Base-by-base conservation (phyloP, 2,113 vertebrate genomes). In the Mesocricetus auratus region DNA sequence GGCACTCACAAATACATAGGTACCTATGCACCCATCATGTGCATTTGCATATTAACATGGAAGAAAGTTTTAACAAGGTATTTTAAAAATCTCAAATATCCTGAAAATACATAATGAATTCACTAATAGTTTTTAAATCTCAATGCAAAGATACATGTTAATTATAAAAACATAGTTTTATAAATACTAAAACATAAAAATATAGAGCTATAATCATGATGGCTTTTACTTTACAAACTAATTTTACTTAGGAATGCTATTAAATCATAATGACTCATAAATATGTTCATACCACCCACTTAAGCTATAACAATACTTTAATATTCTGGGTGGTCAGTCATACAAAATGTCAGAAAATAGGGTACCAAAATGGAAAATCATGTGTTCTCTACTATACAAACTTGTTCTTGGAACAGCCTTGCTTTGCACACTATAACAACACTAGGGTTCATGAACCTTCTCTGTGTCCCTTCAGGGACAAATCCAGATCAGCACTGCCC, bases 301-400 rank as follows among this genome's bases (percentile, higher is more conserved):
- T 95, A 95, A 93, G 15, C 78, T 96, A 5, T 93, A 96, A 96
- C 53, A 97, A 96, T 94, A 90, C 86, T 79, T 91, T 79, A 95
- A 92, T 97, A 93, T 96, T 93, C 91, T 97, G 96, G 96, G 97
- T 98, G 97, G 96, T 94, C 96, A 96, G 31, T 78, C 60, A 86
- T 89, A 92, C 42, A 91, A 75, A 96, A 93, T 89, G 45, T 82
- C 97, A 95, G 88, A 93, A 82, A 92, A 77, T n/a, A 74, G 42
- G 75, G 66, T 88, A 91, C 86, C 79, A 94, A 95, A 78, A 96
- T 86, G 93, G 97, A 97, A 97, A 97, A 89, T 97, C 56, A 83
- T 93, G 50, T 93, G 56, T 68, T 96, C 42, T 96, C 90, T 71
- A 86, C 77, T 96, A 73, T 97, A 50, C 93, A 97, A 96, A 97